Evolutionary conservation across 2,888 invertebrate genomes (phyloP), one percentile per base, ranked within the genome.

Genomic region (Cephus pygmeus): DNA sequence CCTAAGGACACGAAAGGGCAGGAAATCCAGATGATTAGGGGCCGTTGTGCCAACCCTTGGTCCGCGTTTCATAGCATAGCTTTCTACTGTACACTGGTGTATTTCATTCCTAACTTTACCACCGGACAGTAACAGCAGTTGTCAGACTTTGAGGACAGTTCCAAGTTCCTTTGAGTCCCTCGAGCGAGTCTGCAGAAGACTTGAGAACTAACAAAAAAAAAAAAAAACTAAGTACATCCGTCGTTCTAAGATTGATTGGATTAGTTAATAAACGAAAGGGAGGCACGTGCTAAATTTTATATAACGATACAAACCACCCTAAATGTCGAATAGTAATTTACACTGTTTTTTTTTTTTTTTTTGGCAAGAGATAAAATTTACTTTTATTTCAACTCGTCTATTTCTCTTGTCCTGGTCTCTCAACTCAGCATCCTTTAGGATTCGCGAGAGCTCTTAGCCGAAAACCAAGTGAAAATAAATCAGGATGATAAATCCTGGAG

Each of bases 11-110:
- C 56, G 56, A 56, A 56, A 56, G 56, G 56, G 56, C 56, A 56
- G 56, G 56, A 56, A 56, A 56, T 23, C 56, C 23, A 56, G 83
- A 84, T 85, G 87, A 87, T 87, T 87, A 87, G 83, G 83, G 82
- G 82, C 84, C 80, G 84, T 86, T 85, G 82, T 80, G 81, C 56
- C 23, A 23, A 9, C 56, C 56, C 56, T 56, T 56, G 23, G 56
- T 23, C 56, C 23, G 23, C 56, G 56, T 56, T 56, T 56, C 56
- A 56, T 56, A 9, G 56, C 56, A 23, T 56, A 56, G 56, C 56
- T 56, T 56, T 23, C 56, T 23, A 56, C 23, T 56, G 56, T 56
- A 56, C 56, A 23, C 56, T 23, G 9, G 23, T 56, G 56, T 56
- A 56, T 56, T 9, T 56, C 56, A 23, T 23, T 56, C 56, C 56